Base-by-base conservation (phyloP, 1,140 invertebrate species). In the Trypoxylus dichotomus region DNA sequence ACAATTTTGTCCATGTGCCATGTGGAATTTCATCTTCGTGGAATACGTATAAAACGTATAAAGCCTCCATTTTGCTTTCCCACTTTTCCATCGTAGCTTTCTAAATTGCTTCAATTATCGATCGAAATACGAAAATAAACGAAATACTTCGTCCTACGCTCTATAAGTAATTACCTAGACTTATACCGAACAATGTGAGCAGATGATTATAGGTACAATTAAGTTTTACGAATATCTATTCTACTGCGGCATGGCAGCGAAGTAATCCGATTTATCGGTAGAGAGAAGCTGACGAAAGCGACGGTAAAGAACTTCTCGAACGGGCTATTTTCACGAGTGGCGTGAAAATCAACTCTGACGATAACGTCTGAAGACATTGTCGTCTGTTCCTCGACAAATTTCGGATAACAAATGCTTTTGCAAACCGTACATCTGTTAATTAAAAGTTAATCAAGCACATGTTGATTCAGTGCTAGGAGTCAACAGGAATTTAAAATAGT, bases 161-260 rank as follows among this genome's bases (percentile, higher is more conserved):
- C 60, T 68, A 24, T 68, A 68, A 68, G 60, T 68, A 68, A 68
- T 68, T 68, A 68, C 60, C 60, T 68, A 10, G 11, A 68, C 60
- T 68, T 68, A 2, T 6, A 68, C 25, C 13, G 60, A 68, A 68
- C 60, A 68, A 68, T 68, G 24, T 25, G 24, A 68, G 24, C 60
- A 68, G 60, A 68, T 68, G 60, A 68, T 68, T 68, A 68, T 68
- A 24, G 21, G 24, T 68, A 68, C 27, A 68, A 68, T 68, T 68
- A 68, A 68, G 60, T 68, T 68, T 68, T 68, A 68, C 19, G 60
- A 68, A 68, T 68, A 68, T 68, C 60, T 8, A 68, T 68, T 68
- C 24, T 25, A 29, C 25, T 68, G 24, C 60, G 24, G 60, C 13
- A 68, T 68, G 60, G 27, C 21, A 68, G 60, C 60, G 60, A 13